phyloP scores from a whole-genome alignment of 2,797 vertebrate species.

The Lepidocolaptes lacrymiger region DNA sequence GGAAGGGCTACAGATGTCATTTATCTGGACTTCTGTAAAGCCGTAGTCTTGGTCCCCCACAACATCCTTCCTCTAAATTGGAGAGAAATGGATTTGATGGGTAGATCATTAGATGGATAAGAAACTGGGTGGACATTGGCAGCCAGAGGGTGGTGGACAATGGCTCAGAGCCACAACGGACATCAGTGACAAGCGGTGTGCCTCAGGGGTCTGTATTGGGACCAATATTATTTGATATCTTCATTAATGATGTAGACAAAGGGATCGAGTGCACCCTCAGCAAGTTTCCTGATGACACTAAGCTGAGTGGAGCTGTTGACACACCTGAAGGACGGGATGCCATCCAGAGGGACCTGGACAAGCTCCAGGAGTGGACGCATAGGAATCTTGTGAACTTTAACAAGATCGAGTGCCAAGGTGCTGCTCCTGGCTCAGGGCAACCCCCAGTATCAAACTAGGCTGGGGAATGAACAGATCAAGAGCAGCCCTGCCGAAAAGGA shows the following conservation, averaged over 20 bases:
- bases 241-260: not conserved
- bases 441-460: accelerated
- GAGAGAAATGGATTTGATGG: not conserved
- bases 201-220: not conserved
- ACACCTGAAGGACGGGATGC: not conserved
- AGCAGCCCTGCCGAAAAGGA: not conserved
- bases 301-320: not conserved
- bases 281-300: not conserved
- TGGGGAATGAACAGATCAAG: not conserved
- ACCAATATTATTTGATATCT: not conserved
- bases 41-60: not conserved
- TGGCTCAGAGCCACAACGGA: not conserved
- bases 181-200: not conserved
- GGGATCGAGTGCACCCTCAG: not conserved
- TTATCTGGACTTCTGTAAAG: not conserved
- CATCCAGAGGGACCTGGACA: not conserved
- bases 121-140: not conserved
- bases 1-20: not conserved
- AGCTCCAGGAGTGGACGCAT: not conserved
- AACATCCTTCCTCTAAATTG: not conserved
- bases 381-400: not conserved
- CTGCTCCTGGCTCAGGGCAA: not conserved
- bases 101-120: not conserved
- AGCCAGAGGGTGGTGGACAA: not conserved
- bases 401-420: not conserved